A percentile compares a stretch with the other conserved stretches of the same genome.
Evolutionary conservation across 2,888 invertebrate genomes (phyloP).

Genomic region (Caenorhabditis auriculariae): DNA sequence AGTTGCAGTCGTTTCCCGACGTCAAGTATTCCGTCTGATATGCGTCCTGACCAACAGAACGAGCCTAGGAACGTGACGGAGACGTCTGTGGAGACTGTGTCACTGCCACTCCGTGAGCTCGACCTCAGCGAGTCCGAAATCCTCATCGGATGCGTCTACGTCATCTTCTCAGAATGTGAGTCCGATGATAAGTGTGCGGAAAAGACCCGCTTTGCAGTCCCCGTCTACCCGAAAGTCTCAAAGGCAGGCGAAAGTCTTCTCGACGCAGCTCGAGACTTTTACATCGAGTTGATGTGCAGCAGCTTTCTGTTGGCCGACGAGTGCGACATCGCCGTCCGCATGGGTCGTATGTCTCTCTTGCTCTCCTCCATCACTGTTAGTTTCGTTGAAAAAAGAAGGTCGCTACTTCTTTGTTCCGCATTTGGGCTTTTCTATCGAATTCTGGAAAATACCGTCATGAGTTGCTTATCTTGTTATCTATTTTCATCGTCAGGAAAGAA

Average conservation of each 20-base stretch:
- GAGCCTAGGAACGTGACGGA: slow-evolving; percentile 20
- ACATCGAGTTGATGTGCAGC: slow-evolving; percentile 18
- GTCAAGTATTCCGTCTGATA: slow-evolving; percentile 5
- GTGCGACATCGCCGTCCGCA: slow-evolving; percentile 7
- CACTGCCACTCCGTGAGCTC: slow-evolving; percentile 16
- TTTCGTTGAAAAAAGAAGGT: too few species aligned
- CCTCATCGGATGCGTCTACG: slow-evolving; percentile 20
- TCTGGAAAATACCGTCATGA: too few species aligned
- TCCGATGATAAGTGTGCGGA: neutral
- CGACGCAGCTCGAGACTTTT: slow-evolving; percentile 14
- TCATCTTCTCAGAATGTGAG: slow-evolving; percentile 27
- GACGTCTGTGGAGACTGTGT: slow-evolving; percentile 21
- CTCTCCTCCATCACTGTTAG: slow-evolving; percentile 32
- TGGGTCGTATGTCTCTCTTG: slow-evolving; percentile 18
- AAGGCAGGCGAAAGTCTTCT: slow-evolving; percentile 4
- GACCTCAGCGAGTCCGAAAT: slow-evolving; percentile 20
- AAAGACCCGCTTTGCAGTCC: slow-evolving; percentile 8
- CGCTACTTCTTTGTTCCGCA: too few species aligned
- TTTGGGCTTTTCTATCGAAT: too few species aligned
- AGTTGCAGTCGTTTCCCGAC: slow-evolving; percentile 20
- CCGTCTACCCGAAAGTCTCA: slow-evolving; percentile 17
- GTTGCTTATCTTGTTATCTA: too few species aligned
- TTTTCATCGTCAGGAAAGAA: too few species aligned
- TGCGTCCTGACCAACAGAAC: too few species aligned
- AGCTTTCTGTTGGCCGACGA: slow-evolving; percentile 13